Base-by-base conservation (phyloP, 2,888 invertebrate species). In the Drosophila fungiperda region DNA sequence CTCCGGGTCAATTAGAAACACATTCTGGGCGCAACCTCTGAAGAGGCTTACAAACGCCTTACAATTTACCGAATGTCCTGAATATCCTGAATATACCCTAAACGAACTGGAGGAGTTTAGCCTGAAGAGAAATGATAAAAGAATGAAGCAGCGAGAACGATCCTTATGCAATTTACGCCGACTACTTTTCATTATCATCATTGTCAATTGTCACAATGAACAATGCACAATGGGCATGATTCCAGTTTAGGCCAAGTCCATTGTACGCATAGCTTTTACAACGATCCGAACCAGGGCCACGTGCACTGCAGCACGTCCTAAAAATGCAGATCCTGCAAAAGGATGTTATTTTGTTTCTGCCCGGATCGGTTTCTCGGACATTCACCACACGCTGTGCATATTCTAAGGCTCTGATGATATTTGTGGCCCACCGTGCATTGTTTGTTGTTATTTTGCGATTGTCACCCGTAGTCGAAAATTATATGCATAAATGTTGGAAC, bases 21-120 rank as follows among this genome's bases (percentile, higher is more conserved):
- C 71, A 87, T 86, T 80, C 75, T 72, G 87, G 89, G 84, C 84
- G 89, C 84, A 88, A 86, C 89, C 83, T 85, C 89, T 85, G 85
- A 87, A 85, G 89, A 89, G 85, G 84, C 87, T 89, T 88, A 86
- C 82, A 74, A 83, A 86, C 84, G 87, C 87, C 87, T 76, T 63
- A 68, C 72, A 50, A 68, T 69, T 73, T 65, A 68, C 52, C 67
- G 32, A 52, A 57, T 42, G 4, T 9, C n/a, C 40, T 9, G 33
- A 53, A 38, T 15, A 26, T 54, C 26, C 38, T 38, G 35, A 20
- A 52, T 52, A 52, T 15, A 4, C 20, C n/a, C 52, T 52, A 52
- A 52, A 33, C 52, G 52, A 54, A 36, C 60, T 32, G n/a, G 26
- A 52, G 50, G 26, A 52, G 42, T 35, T 35, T 42, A 15, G 33